These are phyloP conservation scores for Blastobasis adustella DNA, from an alignment of 2,888 invertebrate species.

Conservation along the genomic window DNA sequence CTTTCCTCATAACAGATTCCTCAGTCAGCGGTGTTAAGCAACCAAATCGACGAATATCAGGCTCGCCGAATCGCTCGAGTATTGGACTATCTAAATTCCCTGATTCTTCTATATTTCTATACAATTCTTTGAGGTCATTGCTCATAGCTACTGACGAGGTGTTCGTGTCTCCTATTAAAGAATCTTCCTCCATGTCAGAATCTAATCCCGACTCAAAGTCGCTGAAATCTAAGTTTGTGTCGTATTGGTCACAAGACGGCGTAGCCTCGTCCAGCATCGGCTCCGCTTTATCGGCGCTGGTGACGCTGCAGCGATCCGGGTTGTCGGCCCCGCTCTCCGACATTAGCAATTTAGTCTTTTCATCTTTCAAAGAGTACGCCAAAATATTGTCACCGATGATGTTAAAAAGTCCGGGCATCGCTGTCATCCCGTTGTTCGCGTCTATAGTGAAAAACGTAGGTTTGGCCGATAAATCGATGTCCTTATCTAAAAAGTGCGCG, in stretches of 20 bases:
- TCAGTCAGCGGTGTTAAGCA: constrained; percentile 55
- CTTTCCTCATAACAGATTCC: constrained; percentile 43
- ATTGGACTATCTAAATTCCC: constrained; percentile 30
- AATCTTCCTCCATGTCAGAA: constrained; percentile 55
- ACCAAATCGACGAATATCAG: constrained; percentile 26
- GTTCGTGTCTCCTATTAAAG: constrained; percentile 30
- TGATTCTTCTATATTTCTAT: constrained; percentile 35
- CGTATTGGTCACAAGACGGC: no score
- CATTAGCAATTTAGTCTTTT: constrained; percentile 33
- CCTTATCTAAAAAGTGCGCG: no score
- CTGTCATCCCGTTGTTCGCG: not conserved
- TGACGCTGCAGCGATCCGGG: no score
- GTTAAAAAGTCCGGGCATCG: constrained; percentile 2
- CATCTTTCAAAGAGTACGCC: constrained; percentile 5
- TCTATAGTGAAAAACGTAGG: no score
- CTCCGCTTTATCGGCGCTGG: no score
- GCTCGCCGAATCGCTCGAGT: constrained; percentile 20
- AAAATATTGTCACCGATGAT: constrained; percentile 8
- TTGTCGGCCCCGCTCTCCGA: constrained; percentile 30
- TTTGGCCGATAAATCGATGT: no score
- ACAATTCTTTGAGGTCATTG: constrained; percentile 48
- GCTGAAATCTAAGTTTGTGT: constrained; percentile 13
- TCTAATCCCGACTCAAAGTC: constrained; percentile 26
- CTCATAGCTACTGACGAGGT: no score
- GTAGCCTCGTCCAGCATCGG: no score